phyloP scores from a whole-genome alignment of 2,113 vertebrate species.

The Ptychochromis oligacanthus region DNA sequence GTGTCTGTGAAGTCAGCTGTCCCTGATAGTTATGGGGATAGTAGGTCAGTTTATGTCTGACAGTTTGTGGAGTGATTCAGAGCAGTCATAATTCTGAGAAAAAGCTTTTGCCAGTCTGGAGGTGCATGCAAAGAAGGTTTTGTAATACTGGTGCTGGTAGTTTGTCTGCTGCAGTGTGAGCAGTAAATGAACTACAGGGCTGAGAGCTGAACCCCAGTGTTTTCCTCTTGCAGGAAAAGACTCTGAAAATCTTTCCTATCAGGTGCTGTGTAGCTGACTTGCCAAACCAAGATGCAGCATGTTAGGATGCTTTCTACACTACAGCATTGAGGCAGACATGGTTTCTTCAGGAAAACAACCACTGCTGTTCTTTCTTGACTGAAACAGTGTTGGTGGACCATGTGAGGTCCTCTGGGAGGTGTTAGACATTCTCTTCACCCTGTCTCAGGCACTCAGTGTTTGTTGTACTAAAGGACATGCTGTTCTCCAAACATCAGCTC shows the following conservation, averaged over 20 bases:
- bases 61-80: neutral
- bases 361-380: neutral
- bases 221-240: neutral
- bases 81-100: neutral
- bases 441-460: neutral
- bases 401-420: neutral
- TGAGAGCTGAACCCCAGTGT: neutral
- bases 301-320: neutral
- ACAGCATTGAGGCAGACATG: neutral
- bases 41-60: neutral
- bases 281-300: no score
- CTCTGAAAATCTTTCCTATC: neutral
- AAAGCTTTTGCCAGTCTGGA: neutral
- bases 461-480: neutral
- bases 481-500: neutral
- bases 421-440: neutral
- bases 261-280: neutral
- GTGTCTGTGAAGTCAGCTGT: neutral
- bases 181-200: neutral
- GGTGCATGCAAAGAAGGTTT: neutral
- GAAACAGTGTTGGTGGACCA: neutral
- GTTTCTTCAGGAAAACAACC: neutral
- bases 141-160: neutral
- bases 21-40: neutral
- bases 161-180: neutral